Percentiles rank a stretch among this genome's conserved stretches.
phyloP scores from a whole-genome alignment of 2,888 invertebrate species.

The Celastrina argiolus region DNA sequence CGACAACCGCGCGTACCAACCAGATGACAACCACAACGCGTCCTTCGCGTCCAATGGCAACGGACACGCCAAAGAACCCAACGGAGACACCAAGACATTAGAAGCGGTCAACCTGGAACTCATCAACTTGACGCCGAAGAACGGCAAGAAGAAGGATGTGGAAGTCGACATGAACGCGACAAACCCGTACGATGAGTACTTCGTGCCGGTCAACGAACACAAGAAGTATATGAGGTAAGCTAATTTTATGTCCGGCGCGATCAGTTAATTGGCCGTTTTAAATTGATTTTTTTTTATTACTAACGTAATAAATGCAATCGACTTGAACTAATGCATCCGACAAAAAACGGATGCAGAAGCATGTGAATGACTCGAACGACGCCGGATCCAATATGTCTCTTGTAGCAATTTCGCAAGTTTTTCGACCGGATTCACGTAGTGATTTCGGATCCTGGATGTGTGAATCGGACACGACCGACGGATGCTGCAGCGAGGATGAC shows the following conservation, averaged over 20 bases:
- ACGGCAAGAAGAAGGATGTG: constrained; percentile 82
- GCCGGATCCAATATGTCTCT: constrained; percentile 7
- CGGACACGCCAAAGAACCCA: constrained; percentile 62
- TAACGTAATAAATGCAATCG: neutral
- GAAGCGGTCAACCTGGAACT: constrained; percentile 90
- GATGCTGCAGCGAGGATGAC: neutral
- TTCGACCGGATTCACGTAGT: neutral
- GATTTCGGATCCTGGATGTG: neutral
- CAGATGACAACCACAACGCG: constrained; percentile 71
- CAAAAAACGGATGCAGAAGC: neutral
- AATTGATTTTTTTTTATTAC: neutral
- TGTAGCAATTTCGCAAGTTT: neutral
- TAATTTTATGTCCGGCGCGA: no score
- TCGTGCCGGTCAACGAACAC: constrained; percentile 90
- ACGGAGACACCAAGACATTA: constrained; percentile 64
- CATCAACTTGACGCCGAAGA: constrained; percentile 82
- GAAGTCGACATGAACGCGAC: constrained; percentile 81
- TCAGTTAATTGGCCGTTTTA: no score
- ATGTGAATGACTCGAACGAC: neutral
- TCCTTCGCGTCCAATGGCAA: constrained; percentile 70
- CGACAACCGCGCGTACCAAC: constrained; percentile 70
- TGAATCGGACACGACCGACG: constrained; percentile 1
- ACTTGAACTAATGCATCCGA: constrained; percentile 5
- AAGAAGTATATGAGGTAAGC: constrained; percentile 88
- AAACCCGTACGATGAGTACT: constrained; percentile 89